Evolutionary conservation across 2,797 vertebrate species (phyloP), one percentile per base, ranked within the genome.

Genomic region (Vultur gryphus): DNA sequence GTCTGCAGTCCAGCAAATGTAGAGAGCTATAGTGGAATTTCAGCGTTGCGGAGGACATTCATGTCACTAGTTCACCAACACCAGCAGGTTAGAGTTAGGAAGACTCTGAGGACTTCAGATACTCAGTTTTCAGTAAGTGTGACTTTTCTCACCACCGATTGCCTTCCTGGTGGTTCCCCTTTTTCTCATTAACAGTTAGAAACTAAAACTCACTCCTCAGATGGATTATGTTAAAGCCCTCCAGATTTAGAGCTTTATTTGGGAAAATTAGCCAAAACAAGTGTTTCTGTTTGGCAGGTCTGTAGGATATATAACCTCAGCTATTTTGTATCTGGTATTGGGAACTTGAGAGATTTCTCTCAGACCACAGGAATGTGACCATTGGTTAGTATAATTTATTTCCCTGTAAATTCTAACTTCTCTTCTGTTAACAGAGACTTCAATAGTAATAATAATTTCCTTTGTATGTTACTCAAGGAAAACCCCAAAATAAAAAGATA

Each of bases 1-100:
- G 35, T 28, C 80, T 84, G 61, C 44, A n/a, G 33, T 1, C 55
- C 67, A 65, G 31, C 58, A 20, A 49, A 16, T 0, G 0, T 1
- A 11, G 11, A 69, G 14, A 55, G 43, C 54, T 33, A 3, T 2
- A 29, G 46, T 9, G 25, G 8, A n/a, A 20, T 29, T 33, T 43
- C 58, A 37, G 75, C 10, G 1, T 26, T 46, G 33, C 1, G 23
- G 37, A 78, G 55, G n/a, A 61, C 8, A 3, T 10, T 9, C 29
- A 3, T 3, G 13, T 35, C 54, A 7, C 13, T 13, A 13, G 33
- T 13, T 46, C 46, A 57, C 39, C 39, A 62, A 31, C 39, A 43
- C 21, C 13, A 48, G 23, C 49, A 71, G 12, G 24, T 41, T 9
- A 25, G 18, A 71, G 5, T 2, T 58, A 59, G 51, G n/a, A 67